A percentile compares a stretch with the other conserved stretches of the same genome.
Conservation (phyloP, 2,888 invertebrate species). For the Chironomus riparius region DNA sequence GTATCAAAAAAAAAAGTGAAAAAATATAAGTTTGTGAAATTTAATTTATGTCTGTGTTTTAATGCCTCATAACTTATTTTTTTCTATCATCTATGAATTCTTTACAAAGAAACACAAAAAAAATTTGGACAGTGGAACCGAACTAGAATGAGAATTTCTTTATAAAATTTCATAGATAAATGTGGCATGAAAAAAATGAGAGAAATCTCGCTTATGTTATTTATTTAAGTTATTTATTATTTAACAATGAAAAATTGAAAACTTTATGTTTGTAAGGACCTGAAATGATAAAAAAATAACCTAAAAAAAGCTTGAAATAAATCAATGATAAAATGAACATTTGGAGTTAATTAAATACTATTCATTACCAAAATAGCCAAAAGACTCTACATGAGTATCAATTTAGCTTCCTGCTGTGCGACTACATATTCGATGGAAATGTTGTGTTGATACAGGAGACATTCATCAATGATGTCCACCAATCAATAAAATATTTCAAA, state of each 20-base stretch:
- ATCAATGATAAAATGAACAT: no score
- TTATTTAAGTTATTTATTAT: constrained; percentile 27
- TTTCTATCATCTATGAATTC: constrained; percentile 38
- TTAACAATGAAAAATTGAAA: constrained; percentile 5
- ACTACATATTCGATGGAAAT: no score
- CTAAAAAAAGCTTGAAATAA: no score
- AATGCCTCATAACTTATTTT: constrained; percentile 32
- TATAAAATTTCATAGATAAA: constrained; percentile 39
- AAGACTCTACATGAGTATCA: no score
- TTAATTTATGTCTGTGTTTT: neutral
- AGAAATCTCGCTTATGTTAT: constrained; percentile 35
- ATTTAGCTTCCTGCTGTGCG: no score
- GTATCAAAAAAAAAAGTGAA: neutral
- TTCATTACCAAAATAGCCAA: no score
- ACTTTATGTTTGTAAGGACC: no score
- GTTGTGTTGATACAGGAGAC: no score
- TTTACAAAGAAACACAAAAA: constrained; percentile 41
- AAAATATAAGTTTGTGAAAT: neutral
- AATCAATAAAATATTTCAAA: no score
- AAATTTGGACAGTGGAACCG: constrained; percentile 47
- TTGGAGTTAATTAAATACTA: no score
- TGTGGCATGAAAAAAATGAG: constrained; percentile 46
- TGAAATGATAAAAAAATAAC: neutral
- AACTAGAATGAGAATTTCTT: constrained; percentile 39
- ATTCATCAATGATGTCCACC: no score